Conservation (phyloP, 2,797 vertebrate genomes). For the Spheniscus humboldti region DNA sequence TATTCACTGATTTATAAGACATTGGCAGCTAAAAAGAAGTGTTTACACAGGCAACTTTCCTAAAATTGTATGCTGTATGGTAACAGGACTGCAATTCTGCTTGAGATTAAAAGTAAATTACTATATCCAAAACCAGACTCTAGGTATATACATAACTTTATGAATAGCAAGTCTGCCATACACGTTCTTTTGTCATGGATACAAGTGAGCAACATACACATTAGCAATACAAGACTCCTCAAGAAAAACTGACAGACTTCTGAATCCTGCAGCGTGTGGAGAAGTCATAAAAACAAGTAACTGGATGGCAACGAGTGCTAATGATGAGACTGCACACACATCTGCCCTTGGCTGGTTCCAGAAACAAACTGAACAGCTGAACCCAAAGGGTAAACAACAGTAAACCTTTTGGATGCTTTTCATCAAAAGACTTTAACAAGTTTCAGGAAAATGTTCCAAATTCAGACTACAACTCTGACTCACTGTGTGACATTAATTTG, state of each 20-base stretch:
- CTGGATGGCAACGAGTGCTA: not conserved
- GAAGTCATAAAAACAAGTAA: not conserved
- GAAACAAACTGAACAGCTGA: slow-evolving; percentile 15
- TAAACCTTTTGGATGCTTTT: not conserved
- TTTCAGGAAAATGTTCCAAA: not conserved
- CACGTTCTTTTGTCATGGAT: not conserved
- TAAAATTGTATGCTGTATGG: not conserved
- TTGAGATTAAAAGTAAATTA: not conserved
- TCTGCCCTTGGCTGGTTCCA: not conserved
- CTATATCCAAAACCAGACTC: not conserved
- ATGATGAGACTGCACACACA: not conserved
- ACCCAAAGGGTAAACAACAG: not conserved
- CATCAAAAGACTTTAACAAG: not conserved
- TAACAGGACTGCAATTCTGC: not conserved
- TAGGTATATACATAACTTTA: not conserved
- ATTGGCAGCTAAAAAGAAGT: not conserved
- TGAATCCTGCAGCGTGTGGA: not conserved
- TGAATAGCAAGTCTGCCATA: not conserved
- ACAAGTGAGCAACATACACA: not conserved
- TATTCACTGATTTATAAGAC: not conserved
- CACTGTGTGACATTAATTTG: not conserved
- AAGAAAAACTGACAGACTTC: not conserved
- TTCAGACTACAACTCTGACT: not conserved
- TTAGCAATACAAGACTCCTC: not conserved
- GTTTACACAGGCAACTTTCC: not conserved